phyloP scores from a whole-genome alignment of 2,888 invertebrate genomes.

The Rotaria magnacalcarata region DNA sequence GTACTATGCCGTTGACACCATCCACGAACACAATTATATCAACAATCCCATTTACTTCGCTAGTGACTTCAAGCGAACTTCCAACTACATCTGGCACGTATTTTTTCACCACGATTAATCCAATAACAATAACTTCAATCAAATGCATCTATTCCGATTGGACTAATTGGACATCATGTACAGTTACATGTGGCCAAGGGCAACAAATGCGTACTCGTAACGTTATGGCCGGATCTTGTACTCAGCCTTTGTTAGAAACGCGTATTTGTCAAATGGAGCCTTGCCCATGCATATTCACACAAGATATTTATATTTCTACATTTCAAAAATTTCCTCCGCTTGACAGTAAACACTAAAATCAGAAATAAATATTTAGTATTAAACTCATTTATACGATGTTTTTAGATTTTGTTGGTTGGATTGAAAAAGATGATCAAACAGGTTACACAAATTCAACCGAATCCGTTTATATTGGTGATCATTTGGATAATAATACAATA shows the following conservation, averaged over 20 bases:
- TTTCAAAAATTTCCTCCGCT: not conserved
- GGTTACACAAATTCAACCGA: not conserved
- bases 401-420: not conserved
- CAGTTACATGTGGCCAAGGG: conserved; percentile 53
- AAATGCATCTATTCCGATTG: conserved; percentile 57
- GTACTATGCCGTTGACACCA: no score
- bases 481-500: conserved; percentile 9
- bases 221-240: not conserved
- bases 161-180: conserved; percentile 56
- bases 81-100: no score
- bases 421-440: not conserved
- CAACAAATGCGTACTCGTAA: not conserved
- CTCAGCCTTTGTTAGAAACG: not conserved
- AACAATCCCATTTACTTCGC: no score
- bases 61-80: no score
- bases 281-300: not conserved
- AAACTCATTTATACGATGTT: not conserved
- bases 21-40: no score
- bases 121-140: no score
- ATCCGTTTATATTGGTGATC: not conserved
- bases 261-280: not conserved
- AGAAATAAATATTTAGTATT: not conserved
- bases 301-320: not conserved
- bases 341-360: not conserved
- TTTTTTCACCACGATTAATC: no score